Evolutionary conservation across 2,113 vertebrate species (phyloP).

Genomic region (Poeciliopsis turrubarensis): DNA sequence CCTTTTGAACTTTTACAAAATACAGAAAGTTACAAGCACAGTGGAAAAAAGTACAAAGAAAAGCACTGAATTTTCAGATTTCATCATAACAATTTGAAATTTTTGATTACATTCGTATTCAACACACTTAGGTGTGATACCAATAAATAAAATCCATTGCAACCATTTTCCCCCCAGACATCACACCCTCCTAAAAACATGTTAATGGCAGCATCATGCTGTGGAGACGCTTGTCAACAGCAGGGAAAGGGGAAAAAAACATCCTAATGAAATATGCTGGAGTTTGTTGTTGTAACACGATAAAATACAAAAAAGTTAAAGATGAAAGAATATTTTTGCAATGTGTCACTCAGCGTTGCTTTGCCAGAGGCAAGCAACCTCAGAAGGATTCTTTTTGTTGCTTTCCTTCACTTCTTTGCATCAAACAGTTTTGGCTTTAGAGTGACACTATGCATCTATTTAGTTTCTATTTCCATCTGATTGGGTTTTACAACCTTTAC

Average conservation of each 20-base stretch:
- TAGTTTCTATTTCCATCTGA: constrained; percentile 42
- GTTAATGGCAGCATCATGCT: background rate
- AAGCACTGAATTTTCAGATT: too few relatives aligned
- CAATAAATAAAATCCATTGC: too few relatives aligned
- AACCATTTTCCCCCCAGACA: too few relatives aligned
- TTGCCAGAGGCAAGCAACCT: constrained; percentile 52
- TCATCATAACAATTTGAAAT: too few relatives aligned
- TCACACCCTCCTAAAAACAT: background rate
- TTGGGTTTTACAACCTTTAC: constrained; percentile 47
- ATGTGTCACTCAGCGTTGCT: background rate
- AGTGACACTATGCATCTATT: constrained; percentile 34
- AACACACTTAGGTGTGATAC: too few relatives aligned
- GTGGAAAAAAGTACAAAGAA: too few relatives aligned
- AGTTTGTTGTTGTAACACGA: background rate
- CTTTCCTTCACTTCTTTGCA: constrained; percentile 25
- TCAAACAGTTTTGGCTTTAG: constrained; percentile 5
- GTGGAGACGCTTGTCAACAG: background rate
- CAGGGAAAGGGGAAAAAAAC: background rate
- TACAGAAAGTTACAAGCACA: too few relatives aligned
- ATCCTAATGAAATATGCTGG: background rate
- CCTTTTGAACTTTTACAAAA: too few relatives aligned
- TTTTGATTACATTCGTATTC: too few relatives aligned
- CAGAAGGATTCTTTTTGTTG: constrained; percentile 19
- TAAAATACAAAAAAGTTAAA: background rate
- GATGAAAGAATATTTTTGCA: background rate